A percentile compares a stretch with the other conserved stretches of the same genome.
Conservation (phyloP, 2,888 invertebrate genomes). For the Acleris holmiana region DNA sequence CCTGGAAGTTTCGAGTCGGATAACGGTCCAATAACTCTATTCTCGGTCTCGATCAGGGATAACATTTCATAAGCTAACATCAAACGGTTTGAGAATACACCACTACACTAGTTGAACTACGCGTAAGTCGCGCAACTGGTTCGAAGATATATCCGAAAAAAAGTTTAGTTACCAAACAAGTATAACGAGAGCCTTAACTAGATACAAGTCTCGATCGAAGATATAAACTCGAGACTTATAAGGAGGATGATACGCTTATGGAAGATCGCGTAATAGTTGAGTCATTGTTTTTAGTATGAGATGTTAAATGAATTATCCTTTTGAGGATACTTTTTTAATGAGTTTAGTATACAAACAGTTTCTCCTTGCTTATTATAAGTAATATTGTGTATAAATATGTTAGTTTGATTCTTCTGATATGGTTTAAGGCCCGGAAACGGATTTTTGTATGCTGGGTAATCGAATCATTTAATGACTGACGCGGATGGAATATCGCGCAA, state of each 20-base stretch:
- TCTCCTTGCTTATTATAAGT: too few species aligned
- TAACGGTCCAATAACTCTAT: slow-evolving; percentile 27
- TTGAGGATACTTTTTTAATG: background rate
- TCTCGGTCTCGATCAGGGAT: slow-evolving; percentile 29
- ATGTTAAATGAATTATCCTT: background rate
- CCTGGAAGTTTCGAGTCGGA: slow-evolving; percentile 20
- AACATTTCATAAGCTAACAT: slow-evolving; percentile 29
- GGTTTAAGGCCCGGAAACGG: too few species aligned
- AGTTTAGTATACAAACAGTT: background rate
- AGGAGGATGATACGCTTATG: slow-evolving; percentile 6
- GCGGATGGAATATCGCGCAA: background rate
- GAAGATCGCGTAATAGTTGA: slow-evolving; percentile 19
- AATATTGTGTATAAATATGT: too few species aligned
- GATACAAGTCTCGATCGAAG: slow-evolving; percentile 22
- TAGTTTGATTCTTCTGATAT: too few species aligned
- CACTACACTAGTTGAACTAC: slow-evolving; percentile 37
- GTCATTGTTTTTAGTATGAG: background rate
- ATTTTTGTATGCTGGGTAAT: too few species aligned
- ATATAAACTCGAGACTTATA: slow-evolving; percentile 16
- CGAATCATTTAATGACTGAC: too few species aligned
- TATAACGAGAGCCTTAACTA: slow-evolving; percentile 48
- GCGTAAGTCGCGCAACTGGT: slow-evolving; percentile 46
- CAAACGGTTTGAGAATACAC: slow-evolving; percentile 45
- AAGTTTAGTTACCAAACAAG: slow-evolving; percentile 55
- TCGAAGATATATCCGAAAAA: slow-evolving; percentile 54